Percentiles rank a stretch among this genome's conserved stretches.
phyloP scores from a whole-genome alignment of 2,888 invertebrate genomes.

The Hyppa rectilinea region DNA sequence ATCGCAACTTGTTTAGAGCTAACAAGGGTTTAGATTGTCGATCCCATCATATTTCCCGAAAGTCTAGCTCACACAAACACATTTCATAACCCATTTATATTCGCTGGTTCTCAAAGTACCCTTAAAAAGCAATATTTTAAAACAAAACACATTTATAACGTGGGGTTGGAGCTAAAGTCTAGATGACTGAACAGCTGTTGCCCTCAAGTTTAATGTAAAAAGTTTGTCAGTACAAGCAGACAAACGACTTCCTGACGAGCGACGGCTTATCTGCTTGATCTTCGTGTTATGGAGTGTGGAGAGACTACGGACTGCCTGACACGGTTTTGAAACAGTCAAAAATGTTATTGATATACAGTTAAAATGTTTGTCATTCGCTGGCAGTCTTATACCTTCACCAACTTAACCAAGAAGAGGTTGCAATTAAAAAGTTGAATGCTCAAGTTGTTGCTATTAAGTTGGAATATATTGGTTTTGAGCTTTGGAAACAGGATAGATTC shows the following conservation, averaged over 20 bases:
- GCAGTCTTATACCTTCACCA: neutral
- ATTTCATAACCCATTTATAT: constrained; percentile 5
- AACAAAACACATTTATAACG: constrained; percentile 40
- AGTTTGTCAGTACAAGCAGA: constrained; percentile 54
- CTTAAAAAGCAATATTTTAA: constrained; percentile 26
- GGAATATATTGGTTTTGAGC: neutral
- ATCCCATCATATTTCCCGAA: neutral
- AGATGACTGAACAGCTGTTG: constrained; percentile 41
- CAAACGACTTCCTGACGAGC: constrained; percentile 55
- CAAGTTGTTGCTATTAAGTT: neutral
- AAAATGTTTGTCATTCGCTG: neutral
- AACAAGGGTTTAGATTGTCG: neutral
- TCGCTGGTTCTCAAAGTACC: constrained; percentile 10
- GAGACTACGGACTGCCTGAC: neutral
- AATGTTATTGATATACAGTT: neutral
- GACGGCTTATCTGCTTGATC: constrained; percentile 30
- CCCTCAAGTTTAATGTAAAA: constrained; percentile 63
- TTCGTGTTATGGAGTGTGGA: constrained; percentile 13
- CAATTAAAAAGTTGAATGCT: too few relatives aligned
- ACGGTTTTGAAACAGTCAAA: neutral
- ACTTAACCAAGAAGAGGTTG: neutral
- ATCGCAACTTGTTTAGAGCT: too few relatives aligned
- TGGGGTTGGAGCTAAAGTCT: constrained; percentile 32
- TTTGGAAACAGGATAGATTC: neutral
- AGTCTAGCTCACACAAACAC: neutral